Evolutionary conservation across 2,888 invertebrate species (phyloP).

Genomic region (Cetonia aurata): DNA sequence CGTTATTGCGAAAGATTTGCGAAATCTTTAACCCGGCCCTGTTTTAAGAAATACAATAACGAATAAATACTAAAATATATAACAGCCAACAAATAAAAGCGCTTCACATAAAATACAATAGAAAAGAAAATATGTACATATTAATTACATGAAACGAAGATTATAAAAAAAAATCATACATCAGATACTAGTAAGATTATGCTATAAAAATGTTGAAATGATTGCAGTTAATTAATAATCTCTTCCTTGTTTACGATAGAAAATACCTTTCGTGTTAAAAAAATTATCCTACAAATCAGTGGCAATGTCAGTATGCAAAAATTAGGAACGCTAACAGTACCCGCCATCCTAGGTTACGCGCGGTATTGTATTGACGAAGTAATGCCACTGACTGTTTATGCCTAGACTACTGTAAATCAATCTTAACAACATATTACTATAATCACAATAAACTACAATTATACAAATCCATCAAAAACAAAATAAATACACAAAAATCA

Average conservation of each 20-base stretch:
- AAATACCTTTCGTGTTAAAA: neutral
- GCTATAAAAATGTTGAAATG: neutral
- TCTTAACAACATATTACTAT: neutral
- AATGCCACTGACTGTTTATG: too few species aligned
- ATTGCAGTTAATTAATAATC: slow-evolving; percentile 6
- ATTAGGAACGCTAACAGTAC: too few species aligned
- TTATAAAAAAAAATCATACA: slow-evolving; percentile 15
- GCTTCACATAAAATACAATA: slow-evolving; percentile 2
- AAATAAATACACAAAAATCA: slow-evolving; percentile 3
- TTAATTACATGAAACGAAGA: slow-evolving; percentile 9
- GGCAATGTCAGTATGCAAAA: neutral
- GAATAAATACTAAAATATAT: slow-evolving; percentile 29
- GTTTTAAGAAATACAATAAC: slow-evolving; percentile 5
- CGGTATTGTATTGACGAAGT: too few species aligned
- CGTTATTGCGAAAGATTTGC: too few species aligned
- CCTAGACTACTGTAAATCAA: too few species aligned
- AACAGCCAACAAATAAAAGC: slow-evolving; percentile 27
- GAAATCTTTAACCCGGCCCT: slow-evolving; percentile 6
- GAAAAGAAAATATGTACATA: slow-evolving; percentile 18
- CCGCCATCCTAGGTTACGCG: too few species aligned
- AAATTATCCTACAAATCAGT: neutral
- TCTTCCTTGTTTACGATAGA: neutral
- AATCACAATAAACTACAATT: slow-evolving; percentile 20
- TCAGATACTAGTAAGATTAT: slow-evolving; percentile 1
- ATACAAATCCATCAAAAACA: slow-evolving; percentile 7